Conservation (phyloP, 2,797 vertebrate genomes). For the Zonotrichia albicollis region DNA sequence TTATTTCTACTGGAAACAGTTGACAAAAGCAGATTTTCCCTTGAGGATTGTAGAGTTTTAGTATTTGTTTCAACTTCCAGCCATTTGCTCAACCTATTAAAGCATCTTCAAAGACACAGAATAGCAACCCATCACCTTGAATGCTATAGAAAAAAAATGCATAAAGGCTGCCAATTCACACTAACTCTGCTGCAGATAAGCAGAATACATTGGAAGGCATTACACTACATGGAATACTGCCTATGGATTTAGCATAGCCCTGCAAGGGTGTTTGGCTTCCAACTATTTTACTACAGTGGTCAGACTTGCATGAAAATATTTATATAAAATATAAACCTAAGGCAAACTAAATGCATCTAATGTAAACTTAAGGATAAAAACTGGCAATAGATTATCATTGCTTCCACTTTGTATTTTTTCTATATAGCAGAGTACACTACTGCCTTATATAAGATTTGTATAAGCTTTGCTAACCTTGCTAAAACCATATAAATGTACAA, state of each 20-base stretch:
- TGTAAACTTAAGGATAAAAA: neutral
- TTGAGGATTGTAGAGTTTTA: neutral
- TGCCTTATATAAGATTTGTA: neutral
- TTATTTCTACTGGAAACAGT: constrained; percentile 24
- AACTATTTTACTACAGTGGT: neutral
- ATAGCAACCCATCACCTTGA: neutral
- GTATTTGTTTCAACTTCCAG: constrained; percentile 39
- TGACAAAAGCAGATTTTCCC: constrained; percentile 16
- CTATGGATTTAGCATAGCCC: neutral
- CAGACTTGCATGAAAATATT: neutral
- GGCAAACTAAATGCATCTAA: neutral
- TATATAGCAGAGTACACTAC: neutral
- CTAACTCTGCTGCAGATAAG: constrained; percentile 17
- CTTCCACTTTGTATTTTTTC: neutral
- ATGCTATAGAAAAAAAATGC: neutral
- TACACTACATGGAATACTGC: neutral
- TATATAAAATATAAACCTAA: neutral
- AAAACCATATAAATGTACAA: neutral
- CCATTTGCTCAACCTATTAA: constrained; percentile 38
- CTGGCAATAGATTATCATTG: neutral
- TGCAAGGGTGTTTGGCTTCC: neutral
- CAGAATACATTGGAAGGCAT: neutral
- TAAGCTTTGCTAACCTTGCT: neutral
- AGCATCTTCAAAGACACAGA: constrained; percentile 29
- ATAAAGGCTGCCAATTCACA: constrained; percentile 1